Evolutionary conservation across 1,140 invertebrate species (phyloP).

Genomic region (Macrobrachium nipponense): DNA sequence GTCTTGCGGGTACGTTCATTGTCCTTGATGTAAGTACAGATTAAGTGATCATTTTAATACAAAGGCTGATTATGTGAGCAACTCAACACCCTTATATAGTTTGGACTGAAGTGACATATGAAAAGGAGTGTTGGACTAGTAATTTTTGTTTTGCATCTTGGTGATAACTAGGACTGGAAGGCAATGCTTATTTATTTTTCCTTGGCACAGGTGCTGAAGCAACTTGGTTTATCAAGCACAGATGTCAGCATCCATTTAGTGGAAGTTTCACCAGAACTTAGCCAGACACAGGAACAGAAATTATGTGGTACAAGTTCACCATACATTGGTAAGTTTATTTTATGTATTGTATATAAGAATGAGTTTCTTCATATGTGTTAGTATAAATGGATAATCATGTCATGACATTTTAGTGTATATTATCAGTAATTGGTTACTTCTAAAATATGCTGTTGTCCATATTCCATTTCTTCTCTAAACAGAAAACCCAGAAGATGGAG

Average conservation of each 20-base stretch:
- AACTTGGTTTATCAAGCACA: slow-evolving; percentile 32
- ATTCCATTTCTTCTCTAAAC: slow-evolving; percentile 4
- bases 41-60: no score
- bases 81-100: no score
- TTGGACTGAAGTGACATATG: no score
- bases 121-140: no score
- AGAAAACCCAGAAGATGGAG: slow-evolving; percentile 45
- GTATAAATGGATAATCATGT: no score
- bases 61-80: no score
- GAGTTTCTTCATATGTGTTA: no score
- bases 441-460: neutral
- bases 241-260: slow-evolving; percentile 84
- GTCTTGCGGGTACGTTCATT: slow-evolving; percentile 80
- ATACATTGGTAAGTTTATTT: slow-evolving; percentile 71
- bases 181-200: neutral
- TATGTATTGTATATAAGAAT: neutral
- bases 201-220: slow-evolving; percentile 42
- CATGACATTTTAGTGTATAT: neutral
- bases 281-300: slow-evolving; percentile 63
- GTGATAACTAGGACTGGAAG: no score
- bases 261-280: slow-evolving; percentile 74
- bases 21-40: neutral
- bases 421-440: neutral
- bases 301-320: slow-evolving; percentile 66
- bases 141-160: no score